phyloP scores from a whole-genome alignment of 2,113 vertebrate genomes.

The Platycercus adscitus region DNA sequence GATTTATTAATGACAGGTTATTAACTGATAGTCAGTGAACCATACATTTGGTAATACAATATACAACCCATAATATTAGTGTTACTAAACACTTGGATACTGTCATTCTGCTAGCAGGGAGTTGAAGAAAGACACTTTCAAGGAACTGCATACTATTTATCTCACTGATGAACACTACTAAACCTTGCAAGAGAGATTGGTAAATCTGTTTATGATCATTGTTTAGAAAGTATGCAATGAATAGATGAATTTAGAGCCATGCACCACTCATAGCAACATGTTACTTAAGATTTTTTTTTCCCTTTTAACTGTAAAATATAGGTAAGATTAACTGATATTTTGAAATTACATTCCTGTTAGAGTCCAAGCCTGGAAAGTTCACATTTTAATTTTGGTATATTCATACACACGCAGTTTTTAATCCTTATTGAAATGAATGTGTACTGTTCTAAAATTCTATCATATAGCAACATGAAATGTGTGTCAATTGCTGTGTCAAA shows the following conservation, averaged over 20 bases:
- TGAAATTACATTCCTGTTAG: neutral
- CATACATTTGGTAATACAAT: neutral
- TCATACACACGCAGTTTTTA: neutral
- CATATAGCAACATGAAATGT: neutral
- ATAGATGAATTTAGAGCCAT: neutral
- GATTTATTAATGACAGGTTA: neutral
- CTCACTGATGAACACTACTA: neutral
- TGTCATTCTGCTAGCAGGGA: neutral
- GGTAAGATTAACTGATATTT: neutral
- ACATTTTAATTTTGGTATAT: neutral
- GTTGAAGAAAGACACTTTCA: neutral
- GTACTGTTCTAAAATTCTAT: neutral
- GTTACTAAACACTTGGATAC: neutral
- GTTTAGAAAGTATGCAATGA: neutral
- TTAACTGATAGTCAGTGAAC: neutral
- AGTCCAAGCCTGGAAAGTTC: neutral
- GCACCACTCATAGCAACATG: neutral
- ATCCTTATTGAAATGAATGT: neutral
- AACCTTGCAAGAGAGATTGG: neutral
- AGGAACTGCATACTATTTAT: neutral
- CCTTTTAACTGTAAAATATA: neutral
- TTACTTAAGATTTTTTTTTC: neutral
- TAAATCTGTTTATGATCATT: neutral
- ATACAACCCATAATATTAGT: neutral
- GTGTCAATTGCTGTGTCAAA: neutral